Percentiles rank a stretch among this genome's conserved stretches.
Conservation (phyloP, 2,888 invertebrate genomes). For the Miltochrista miniata region DNA sequence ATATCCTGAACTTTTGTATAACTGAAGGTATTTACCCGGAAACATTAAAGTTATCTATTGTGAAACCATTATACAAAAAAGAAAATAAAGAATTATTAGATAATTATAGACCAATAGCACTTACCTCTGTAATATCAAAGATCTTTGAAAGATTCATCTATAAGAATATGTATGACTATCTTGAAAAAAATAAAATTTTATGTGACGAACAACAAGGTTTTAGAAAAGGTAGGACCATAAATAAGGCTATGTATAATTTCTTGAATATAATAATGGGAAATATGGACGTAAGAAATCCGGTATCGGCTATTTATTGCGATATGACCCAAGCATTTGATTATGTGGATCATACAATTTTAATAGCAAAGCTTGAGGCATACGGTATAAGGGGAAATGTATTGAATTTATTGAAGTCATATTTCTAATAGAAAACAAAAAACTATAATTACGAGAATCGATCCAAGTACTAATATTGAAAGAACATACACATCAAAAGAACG, state of each 20-base stretch:
- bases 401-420: neutral
- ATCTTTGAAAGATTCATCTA: neutral
- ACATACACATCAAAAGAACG: neutral
- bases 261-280: neutral
- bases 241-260: conserved; percentile 1
- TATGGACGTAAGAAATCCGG: neutral
- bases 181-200: neutral
- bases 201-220: neutral
- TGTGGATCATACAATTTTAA: neutral
- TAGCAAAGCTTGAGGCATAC: neutral
- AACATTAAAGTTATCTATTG: neutral
- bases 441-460: neutral
- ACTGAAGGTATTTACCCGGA: neutral
- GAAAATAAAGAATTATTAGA: neutral
- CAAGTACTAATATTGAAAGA: neutral
- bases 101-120: conserved; percentile 5
- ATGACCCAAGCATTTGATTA: conserved; percentile 7
- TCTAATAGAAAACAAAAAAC: neutral
- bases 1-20: neutral
- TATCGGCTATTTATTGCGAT: neutral
- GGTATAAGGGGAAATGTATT: neutral
- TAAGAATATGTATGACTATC: neutral
- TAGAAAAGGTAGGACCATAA: neutral
- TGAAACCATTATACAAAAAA: neutral
- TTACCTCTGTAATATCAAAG: neutral